phyloP scores from a whole-genome alignment of 2,888 invertebrate genomes.

The Caenorhabditis angaria region DNA sequence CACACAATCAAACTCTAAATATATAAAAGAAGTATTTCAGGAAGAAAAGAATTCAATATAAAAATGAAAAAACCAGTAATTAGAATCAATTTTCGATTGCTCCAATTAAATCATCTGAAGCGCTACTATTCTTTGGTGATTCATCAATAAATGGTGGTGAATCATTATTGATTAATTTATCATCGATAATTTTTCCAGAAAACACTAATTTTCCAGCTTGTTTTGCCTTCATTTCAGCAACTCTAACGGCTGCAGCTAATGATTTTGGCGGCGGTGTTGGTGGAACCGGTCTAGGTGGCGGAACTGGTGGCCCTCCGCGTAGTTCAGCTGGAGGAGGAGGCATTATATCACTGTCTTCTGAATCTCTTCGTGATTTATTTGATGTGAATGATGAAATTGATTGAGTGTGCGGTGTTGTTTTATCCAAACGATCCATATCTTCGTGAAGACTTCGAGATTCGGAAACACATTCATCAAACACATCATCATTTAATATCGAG shows the following conservation, averaged over 20 bases:
- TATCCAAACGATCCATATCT: constrained; percentile 59
- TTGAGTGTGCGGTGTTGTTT: constrained; percentile 34
- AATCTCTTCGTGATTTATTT: constrained; percentile 39
- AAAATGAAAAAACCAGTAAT: not conserved
- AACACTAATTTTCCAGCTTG: constrained; percentile 22
- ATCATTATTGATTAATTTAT: constrained; percentile 11
- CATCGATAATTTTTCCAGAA: constrained; percentile 14
- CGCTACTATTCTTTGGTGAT: constrained; percentile 49
- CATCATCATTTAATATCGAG: constrained; percentile 53
- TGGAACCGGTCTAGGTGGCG: constrained; percentile 40
- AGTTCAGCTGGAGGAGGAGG: constrained; percentile 60
- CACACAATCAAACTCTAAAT: not conserved
- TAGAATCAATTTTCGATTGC: not conserved
- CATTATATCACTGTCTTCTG: constrained; percentile 50
- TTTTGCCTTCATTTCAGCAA: constrained; percentile 41
- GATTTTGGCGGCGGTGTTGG: constrained; percentile 61
- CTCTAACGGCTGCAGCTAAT: constrained; percentile 42
- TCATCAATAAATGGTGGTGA: constrained; percentile 65
- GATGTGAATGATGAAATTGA: constrained; percentile 44
- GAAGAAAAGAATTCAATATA: no score
- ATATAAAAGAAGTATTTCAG: no score
- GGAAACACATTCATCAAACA: constrained; percentile 56
- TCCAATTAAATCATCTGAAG: constrained; percentile 22
- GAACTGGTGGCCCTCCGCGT: constrained; percentile 12
- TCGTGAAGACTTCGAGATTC: constrained; percentile 61